phyloP scores from a whole-genome alignment of 1,140 invertebrate species.

The Luehdorfia chinensis region DNA sequence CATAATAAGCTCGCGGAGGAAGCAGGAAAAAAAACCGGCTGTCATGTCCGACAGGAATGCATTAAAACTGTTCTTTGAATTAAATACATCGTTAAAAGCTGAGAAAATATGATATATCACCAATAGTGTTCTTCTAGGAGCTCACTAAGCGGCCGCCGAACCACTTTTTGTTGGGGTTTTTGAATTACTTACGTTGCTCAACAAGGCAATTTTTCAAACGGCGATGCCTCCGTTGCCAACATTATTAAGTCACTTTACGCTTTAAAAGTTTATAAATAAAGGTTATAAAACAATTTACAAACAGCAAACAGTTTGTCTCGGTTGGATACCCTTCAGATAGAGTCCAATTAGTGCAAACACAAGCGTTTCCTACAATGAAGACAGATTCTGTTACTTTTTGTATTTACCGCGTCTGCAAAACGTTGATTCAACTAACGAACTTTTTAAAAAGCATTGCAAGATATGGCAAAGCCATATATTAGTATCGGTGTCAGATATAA shows the following conservation, averaged over 20 bases:
- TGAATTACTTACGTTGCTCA: constrained; percentile 23
- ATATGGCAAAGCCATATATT: background rate
- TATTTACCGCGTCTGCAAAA: background rate
- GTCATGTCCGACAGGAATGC: constrained; percentile 22
- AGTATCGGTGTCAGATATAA: background rate
- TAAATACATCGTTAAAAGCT: constrained; percentile 25
- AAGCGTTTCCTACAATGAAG: constrained; percentile 19
- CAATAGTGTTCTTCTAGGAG: constrained; percentile 17
- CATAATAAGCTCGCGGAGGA: constrained; percentile 11
- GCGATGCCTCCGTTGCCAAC: constrained; percentile 1
- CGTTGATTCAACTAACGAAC: background rate
- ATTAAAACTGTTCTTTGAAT: constrained; percentile 24
- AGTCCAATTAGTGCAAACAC: constrained; percentile 22
- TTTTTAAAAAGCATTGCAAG: background rate
- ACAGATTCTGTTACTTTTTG: constrained; percentile 15
- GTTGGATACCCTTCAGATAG: constrained; percentile 1
- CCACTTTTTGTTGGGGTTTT: constrained; percentile 24
- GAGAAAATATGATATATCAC: constrained; percentile 26
- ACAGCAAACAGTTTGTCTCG: background rate
- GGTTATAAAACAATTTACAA: background rate
- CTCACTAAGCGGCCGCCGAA: constrained; percentile 2
- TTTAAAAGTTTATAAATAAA: constrained; percentile 2
- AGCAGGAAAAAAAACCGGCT: constrained; percentile 9
- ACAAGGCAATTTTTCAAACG: constrained; percentile 25
- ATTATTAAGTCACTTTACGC: background rate